Base-by-base conservation (phyloP, 2,797 vertebrate species). In the Gobio occitaniae region DNA sequence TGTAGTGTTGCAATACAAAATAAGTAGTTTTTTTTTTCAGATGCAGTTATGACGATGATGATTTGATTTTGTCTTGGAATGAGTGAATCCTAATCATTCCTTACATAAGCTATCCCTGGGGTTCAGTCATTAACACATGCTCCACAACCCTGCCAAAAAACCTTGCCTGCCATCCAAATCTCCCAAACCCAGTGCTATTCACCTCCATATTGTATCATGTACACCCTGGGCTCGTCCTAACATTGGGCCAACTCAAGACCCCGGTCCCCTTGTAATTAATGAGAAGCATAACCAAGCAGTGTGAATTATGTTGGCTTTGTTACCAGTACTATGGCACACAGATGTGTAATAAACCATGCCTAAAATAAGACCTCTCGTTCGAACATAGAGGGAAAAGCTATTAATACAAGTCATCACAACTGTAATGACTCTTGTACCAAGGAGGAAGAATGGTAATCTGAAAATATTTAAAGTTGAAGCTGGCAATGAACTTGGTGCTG, bases 281-380 rank as follows among this genome's bases (percentile, higher is more conserved):
- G 89, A 86, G 70, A 80, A 63, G 38, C 54, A 72, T 56, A 48
- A 50, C 78, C 72, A 78, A 80, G 61, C 86, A 66, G 17, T 80
- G 86, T 85, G 85, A 91, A 87, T 66, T 78, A 74, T 81, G 78
- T 52, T 80, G 86, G 85, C 75, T 89, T 74, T 83, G 65, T 84
- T 88, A 70, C 89, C 86, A 88, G 84, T 52, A 61, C 74, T 48
- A 70, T 85, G 74, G 80, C 74, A 56, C 82, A 84, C 83, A 84
- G 82, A 83, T 85, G 29, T 80, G 66, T 44, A 77, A 36, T 86
- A 86, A 84, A 84, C 65, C 70, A 86, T 82, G 80, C 66, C 69
- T 87, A 80, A 89, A 86, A 89, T 61, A 65, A 82, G 71, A 83
- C 81, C 85, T 86, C 54, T 86, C 38, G 19, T 25, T 68, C 12